A percentile compares a stretch with the other conserved stretches of the same genome.
These are phyloP conservation scores for Poliocrania exsul DNA, from an alignment of 2,797 vertebrate species.

Conservation along the genomic window DNA sequence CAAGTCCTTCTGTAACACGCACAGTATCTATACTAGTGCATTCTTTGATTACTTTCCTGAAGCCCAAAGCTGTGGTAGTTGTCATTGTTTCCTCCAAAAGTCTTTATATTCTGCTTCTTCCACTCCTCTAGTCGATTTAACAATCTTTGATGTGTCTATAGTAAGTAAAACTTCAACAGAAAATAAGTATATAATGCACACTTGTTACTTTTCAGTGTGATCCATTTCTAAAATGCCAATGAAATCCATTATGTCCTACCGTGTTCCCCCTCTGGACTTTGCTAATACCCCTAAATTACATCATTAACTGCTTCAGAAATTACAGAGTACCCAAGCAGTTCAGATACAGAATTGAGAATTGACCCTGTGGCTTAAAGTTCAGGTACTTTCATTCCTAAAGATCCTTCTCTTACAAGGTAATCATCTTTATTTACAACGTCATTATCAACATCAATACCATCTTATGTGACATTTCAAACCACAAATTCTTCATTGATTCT, in stretches of 20 bases:
- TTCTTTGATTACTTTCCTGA: not conserved
- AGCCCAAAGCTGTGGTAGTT: not conserved
- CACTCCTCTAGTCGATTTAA: not conserved
- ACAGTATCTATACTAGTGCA: not conserved
- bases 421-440: not conserved
- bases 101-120: not conserved
- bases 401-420: not conserved
- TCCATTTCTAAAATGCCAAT: not conserved
- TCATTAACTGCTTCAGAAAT: not conserved
- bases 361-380: not conserved
- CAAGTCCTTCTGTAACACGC: not conserved
- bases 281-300: not conserved
- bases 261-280: not conserved
- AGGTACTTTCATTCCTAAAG: not conserved
- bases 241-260: not conserved
- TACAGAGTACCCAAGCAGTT: not conserved
- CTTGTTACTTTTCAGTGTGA: not conserved
- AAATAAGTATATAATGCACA: not conserved
- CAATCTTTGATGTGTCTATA: not conserved
- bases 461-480: not conserved
- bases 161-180: not conserved
- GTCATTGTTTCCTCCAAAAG: not conserved
- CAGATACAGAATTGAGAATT: not conserved
- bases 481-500: not conserved
- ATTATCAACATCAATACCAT: not conserved